Conservation (phyloP, 2,113 vertebrate species). For the Oxyruncus cristatus region DNA sequence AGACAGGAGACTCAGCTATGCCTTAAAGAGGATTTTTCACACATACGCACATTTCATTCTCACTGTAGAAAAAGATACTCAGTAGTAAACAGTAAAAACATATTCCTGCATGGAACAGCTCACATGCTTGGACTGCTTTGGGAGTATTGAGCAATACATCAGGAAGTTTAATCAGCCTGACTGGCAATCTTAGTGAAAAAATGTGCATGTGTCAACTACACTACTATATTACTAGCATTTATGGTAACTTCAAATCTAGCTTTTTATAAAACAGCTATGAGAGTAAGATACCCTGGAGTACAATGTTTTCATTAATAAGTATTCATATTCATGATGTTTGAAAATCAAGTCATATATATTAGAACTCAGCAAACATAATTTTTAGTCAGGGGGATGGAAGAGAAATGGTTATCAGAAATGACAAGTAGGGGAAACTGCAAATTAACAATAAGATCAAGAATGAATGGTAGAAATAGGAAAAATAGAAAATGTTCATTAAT, state of each 20-base stretch:
- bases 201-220: neutral
- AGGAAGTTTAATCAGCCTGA: neutral
- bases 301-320: neutral
- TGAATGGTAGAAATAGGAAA: neutral
- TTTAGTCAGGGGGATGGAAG: accelerated
- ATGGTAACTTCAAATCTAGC: neutral
- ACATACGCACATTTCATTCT: neutral
- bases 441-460: neutral
- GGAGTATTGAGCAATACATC: neutral
- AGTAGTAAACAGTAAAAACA: neutral
- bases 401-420: neutral
- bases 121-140: neutral
- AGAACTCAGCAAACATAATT: neutral
- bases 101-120: neutral
- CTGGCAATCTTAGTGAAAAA: neutral
- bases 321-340: neutral
- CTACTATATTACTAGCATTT: neutral
- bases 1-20: neutral
- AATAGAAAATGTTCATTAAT: neutral
- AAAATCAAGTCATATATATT: neutral
- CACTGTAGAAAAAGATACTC: neutral
- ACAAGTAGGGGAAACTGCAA: neutral
- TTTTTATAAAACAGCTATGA: neutral
- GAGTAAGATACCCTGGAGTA: neutral
- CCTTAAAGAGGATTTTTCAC: neutral